Base-by-base conservation (phyloP, 2,113 vertebrate genomes). In the Zosterops hypoxanthus region DNA sequence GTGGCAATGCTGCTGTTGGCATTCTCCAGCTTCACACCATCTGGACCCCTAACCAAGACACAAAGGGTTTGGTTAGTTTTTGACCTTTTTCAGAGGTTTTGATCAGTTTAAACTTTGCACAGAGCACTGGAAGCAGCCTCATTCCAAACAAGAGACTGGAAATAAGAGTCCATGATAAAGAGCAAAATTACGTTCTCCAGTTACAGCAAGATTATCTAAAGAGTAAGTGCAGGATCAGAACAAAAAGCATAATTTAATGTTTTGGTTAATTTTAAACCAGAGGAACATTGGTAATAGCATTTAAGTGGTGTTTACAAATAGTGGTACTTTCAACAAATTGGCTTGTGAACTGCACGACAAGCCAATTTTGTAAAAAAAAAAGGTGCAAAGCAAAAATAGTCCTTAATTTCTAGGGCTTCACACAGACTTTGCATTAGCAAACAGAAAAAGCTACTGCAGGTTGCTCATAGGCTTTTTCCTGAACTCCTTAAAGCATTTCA, bases 11-110 rank as follows among this genome's bases (percentile, higher is more conserved):
- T 98, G 70, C 97, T 97, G 97, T 99, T 99, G n/a, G 98, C 98
- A 13, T 99, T 99, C 93, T 99, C 99, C 8, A 99, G 98, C 94
- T 99, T 99, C 84, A 99, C 99, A 24, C 99, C 99, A 4, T 98
- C 98, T 4, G 99, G 99, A 16, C 99, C 99, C 71, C 99, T 99
- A 96, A 50, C 15, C 79, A 75, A 96, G 87, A 92, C 47, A 91
- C 84, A 92, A 76, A 68, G 76, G 25, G 8, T 6, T 49, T 83
- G 56, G 39, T 83, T 60, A 63, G 23, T 44, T 70, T 77, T 70
- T 36, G 4, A 34, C 5, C 7, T 63, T 77, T 63, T 24, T 12
- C 31, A 50, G 49, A 33, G 26, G 34, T 49, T 70, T 70, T 55
- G 55, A 77, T 34, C 31, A 63, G 57, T 34, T 76, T 65, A 73